Evolutionary conservation across 1,140 invertebrate species (phyloP).

Genomic region (Pseudomyrmex pallidus): DNA sequence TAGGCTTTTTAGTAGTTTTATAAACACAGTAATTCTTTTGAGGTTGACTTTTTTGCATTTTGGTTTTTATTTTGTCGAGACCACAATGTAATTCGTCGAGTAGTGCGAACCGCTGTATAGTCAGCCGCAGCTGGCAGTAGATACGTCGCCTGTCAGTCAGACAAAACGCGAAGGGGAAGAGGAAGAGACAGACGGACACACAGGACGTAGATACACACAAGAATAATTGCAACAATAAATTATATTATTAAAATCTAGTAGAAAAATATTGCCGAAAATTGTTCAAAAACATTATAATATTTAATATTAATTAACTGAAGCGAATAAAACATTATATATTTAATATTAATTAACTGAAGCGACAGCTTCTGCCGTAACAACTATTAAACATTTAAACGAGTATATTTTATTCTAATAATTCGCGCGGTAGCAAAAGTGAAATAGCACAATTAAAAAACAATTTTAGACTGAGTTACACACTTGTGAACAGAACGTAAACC

Average conservation of each 20-base stretch:
- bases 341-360: too few species aligned
- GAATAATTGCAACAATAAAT: not conserved
- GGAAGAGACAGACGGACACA: not conserved
- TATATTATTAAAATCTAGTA: not conserved
- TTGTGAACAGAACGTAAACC: too few species aligned
- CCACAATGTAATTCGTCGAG: constrained; percentile 3
- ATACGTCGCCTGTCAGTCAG: constrained; percentile 10
- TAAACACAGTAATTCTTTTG: not conserved
- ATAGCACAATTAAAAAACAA: too few species aligned
- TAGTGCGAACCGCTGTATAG: constrained; percentile 26
- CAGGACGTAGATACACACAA: not conserved
- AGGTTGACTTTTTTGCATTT: not conserved
- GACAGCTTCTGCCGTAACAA: too few species aligned
- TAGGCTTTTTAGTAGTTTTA: not conserved
- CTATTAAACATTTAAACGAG: too few species aligned
- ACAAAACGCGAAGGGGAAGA: constrained; percentile 33
- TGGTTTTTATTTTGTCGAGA: constrained; percentile 14
- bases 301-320: not conserved
- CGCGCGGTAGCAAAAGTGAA: too few species aligned
- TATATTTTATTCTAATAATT: too few species aligned
- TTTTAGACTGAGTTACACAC: too few species aligned
- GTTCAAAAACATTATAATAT: too few species aligned
- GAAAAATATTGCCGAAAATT: not conserved
- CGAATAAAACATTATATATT: too few species aligned
- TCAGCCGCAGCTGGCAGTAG: constrained; percentile 37